Percentiles rank a stretch among this genome's conserved stretches.
Evolutionary conservation across 2,888 invertebrate species (phyloP).

Genomic region (Ophion ventricosus): DNA sequence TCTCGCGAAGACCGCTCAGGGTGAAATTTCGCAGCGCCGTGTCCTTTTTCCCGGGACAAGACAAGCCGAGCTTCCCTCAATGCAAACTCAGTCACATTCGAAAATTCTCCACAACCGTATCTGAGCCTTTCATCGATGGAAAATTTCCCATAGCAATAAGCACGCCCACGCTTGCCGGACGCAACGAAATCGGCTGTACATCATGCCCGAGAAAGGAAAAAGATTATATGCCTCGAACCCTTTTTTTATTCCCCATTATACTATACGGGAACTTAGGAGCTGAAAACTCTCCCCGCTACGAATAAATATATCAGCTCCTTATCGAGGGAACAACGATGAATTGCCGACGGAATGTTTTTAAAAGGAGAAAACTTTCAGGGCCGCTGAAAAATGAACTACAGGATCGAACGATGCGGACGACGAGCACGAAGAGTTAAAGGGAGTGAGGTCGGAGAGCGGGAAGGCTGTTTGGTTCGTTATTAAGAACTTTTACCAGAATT

Average conservation of each 20-base stretch:
- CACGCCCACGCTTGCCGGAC: constrained; percentile 66
- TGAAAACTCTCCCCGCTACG: constrained; percentile 34
- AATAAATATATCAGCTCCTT: constrained; percentile 68
- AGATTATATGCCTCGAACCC: constrained; percentile 2
- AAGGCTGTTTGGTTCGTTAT: constrained; percentile 57
- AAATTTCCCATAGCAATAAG: constrained; percentile 75
- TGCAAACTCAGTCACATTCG: constrained; percentile 66
- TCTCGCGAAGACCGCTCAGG: constrained; percentile 62
- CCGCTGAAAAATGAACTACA: constrained; percentile 33
- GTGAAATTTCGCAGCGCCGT: constrained; percentile 51
- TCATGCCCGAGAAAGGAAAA: not conserved
- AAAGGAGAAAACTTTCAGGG: constrained; percentile 45
- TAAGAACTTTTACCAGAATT: constrained; percentile 52
- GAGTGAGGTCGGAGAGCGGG: constrained; percentile 33
- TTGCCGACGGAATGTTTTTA: constrained; percentile 52
- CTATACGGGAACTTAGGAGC: constrained; percentile 48
- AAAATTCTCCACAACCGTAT: constrained; percentile 34
- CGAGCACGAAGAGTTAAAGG: constrained; percentile 59
- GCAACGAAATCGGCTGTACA: not conserved
- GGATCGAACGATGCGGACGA: constrained; percentile 32
- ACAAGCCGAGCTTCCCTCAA: constrained; percentile 60
- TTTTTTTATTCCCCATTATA: constrained; percentile 5
- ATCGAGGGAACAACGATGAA: constrained; percentile 58
- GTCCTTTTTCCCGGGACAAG: constrained; percentile 56
- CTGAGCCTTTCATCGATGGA: constrained; percentile 43